phyloP scores from a whole-genome alignment of 2,797 vertebrate genomes.

The Sitta carolinensis region DNA sequence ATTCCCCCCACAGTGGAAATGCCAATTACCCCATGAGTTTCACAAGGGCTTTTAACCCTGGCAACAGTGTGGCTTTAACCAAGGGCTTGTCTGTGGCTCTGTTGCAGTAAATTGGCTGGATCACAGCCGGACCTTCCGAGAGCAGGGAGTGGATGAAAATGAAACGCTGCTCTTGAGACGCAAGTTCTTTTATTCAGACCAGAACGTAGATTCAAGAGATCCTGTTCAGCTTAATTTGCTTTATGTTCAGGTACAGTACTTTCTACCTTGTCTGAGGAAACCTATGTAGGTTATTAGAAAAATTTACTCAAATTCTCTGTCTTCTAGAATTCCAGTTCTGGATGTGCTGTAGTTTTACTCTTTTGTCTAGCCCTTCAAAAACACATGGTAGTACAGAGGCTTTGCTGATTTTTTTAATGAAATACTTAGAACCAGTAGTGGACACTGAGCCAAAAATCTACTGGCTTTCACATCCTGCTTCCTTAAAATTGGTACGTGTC shows the following conservation, averaged over 20 bases:
- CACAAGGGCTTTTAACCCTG: background rate
- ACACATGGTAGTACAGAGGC: background rate
- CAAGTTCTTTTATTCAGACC: slow-evolving; percentile 99
- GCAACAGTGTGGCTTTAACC: background rate
- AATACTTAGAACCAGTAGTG: background rate
- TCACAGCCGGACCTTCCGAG: slow-evolving; percentile 95
- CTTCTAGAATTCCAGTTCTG: background rate
- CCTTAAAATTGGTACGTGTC: background rate
- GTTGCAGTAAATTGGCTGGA: slow-evolving; percentile 96
- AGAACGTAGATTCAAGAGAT: slow-evolving; percentile 97
- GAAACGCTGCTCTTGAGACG: slow-evolving; percentile 91
- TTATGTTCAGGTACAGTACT: slow-evolving; percentile 90
- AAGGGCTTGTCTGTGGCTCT: background rate
- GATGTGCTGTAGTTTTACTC: background rate
- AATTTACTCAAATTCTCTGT: background rate
- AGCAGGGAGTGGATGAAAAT: slow-evolving; percentile 96
- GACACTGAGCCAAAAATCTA: background rate
- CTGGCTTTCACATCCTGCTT: background rate
- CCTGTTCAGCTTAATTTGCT: slow-evolving; percentile 98
- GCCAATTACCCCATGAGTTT: background rate
- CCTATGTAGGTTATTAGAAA: background rate
- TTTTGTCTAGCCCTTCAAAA: background rate
- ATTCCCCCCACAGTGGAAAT: background rate
- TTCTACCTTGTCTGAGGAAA: background rate
- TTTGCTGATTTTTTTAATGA: background rate